phyloP scores from a whole-genome alignment of 2,888 invertebrate species.

The Apocheima hispidaria region DNA sequence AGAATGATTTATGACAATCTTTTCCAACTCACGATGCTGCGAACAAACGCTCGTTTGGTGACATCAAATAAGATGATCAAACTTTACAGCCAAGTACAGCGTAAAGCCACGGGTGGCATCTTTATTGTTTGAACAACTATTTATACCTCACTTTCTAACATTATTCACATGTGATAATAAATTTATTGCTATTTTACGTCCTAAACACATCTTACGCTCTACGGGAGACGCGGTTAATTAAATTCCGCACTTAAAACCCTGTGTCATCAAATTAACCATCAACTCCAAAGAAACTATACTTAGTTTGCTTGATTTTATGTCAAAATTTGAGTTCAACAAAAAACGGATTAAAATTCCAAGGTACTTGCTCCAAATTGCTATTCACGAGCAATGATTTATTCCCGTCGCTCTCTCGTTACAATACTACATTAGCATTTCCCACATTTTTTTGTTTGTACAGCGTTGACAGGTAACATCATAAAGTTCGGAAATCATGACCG shows the following conservation, averaged over 20 bases:
- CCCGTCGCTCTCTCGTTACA: conserved; percentile 54
- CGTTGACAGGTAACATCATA: conserved; percentile 64
- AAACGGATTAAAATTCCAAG: conserved; percentile 2
- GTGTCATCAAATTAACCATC: not conserved
- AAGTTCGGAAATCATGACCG: conserved; percentile 58
- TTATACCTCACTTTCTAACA: conserved; percentile 47
- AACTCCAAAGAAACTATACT: no score
- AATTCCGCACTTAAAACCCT: conserved; percentile 48
- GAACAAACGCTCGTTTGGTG: conserved; percentile 1
- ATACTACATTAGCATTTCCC: conserved; percentile 56
- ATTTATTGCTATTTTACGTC: conserved; percentile 52
- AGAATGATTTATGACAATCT: not conserved
- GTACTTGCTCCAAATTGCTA: conserved; percentile 56
- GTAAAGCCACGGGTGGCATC: conserved; percentile 40
- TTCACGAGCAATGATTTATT: conserved; percentile 64
- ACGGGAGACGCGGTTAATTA: conserved; percentile 54
- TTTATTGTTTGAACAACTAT: conserved; percentile 37
- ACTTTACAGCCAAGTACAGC: conserved; percentile 29
- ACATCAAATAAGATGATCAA: conserved; percentile 32
- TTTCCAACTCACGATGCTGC: not conserved
- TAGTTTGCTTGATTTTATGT: conserved; percentile 6
- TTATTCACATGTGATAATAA: conserved; percentile 47
- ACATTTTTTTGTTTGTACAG: conserved; percentile 56
- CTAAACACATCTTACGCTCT: conserved; percentile 45
- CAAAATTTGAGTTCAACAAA: conserved; percentile 24